These are phyloP conservation scores for Portevinia maculata DNA, from an alignment of 2,888 invertebrate genomes.

Conservation along the genomic window DNA sequence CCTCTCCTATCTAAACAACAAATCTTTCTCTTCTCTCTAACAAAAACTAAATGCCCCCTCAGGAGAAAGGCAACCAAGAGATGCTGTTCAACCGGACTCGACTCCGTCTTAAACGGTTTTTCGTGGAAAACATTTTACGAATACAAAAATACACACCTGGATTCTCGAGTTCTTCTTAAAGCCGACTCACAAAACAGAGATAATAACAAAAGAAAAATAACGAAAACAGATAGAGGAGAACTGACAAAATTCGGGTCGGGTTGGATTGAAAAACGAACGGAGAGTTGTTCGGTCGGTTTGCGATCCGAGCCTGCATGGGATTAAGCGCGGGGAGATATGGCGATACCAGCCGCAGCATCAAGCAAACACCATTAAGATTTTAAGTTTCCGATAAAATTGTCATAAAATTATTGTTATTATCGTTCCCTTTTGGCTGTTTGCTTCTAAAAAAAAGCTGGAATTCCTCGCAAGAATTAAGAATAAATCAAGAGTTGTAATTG, in stretches of 20 bases:
- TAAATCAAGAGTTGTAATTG: slow-evolving; percentile 48
- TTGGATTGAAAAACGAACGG: slow-evolving; percentile 17
- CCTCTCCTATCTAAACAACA: slow-evolving; percentile 34
- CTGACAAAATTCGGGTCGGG: slow-evolving; percentile 58
- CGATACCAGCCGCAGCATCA: slow-evolving; percentile 43
- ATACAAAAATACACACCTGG: slow-evolving; percentile 57
- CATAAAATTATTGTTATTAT: slow-evolving; percentile 74
- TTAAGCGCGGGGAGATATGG: slow-evolving; percentile 46
- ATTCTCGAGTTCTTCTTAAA: slow-evolving; percentile 56
- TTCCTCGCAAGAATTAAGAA: slow-evolving; percentile 23
- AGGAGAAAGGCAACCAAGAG: slow-evolving; percentile 52
- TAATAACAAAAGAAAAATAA: slow-evolving; percentile 29
- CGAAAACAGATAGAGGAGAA: slow-evolving; percentile 28
- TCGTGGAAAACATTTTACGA: slow-evolving; percentile 67
- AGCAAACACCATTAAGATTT: slow-evolving; percentile 71
- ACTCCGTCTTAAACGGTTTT: slow-evolving; percentile 69
- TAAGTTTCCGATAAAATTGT: slow-evolving; percentile 67
- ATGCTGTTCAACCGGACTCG: slow-evolving; percentile 66
- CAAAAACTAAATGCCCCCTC: slow-evolving; percentile 40
- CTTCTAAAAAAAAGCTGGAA: slow-evolving; percentile 23
- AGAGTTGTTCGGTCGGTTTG: slow-evolving; percentile 47
- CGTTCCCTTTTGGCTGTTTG: slow-evolving; percentile 51
- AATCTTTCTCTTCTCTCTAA: slow-evolving; percentile 37
- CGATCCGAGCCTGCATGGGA: slow-evolving; percentile 40
- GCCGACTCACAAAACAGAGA: slow-evolving; percentile 14